Conservation (phyloP, 2,797 vertebrate species). For the Lacerta bilineata region DNA sequence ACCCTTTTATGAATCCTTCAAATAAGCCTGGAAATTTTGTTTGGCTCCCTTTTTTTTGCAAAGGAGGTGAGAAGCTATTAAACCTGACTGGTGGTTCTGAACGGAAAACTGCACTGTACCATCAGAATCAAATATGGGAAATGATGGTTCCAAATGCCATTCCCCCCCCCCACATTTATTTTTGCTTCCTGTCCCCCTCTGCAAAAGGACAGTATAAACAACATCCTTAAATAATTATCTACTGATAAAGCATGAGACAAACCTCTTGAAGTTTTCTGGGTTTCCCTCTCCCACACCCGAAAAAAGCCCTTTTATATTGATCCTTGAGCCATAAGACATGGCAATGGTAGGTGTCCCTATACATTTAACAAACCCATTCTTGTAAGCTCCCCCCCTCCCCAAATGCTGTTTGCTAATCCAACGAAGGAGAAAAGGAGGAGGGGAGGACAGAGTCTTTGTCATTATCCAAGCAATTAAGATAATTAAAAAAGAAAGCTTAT, state of each 20-base stretch:
- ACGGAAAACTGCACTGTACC: too few species aligned
- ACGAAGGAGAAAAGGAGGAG: slow-evolving; percentile 64
- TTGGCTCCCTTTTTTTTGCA: background rate
- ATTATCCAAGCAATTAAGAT: slow-evolving; percentile 87
- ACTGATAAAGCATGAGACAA: background rate
- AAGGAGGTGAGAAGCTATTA: background rate
- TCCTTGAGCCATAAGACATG: slow-evolving; percentile 42
- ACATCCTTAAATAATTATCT: background rate
- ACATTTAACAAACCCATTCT: slow-evolving; percentile 62
- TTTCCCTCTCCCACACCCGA: rapidly evolving
- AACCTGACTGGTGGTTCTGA: background rate
- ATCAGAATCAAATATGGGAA: background rate
- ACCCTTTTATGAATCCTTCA: background rate
- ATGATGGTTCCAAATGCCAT: background rate
- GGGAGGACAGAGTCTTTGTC: slow-evolving; percentile 84
- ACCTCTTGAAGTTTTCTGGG: background rate
- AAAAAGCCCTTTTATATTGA: slow-evolving; percentile 17
- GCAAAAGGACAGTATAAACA: background rate
- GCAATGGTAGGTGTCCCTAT: slow-evolving; percentile 10
- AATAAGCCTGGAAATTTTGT: background rate
- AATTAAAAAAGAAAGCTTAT: slow-evolving; percentile 99
- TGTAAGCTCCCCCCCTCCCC: slow-evolving; percentile 36
- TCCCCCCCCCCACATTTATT: rapidly evolving
- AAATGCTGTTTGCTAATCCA: slow-evolving; percentile 75
- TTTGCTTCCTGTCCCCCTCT: background rate